Evolutionary conservation across 2,888 invertebrate species (phyloP).

Genomic region (Ichneumoninae sp.): DNA sequence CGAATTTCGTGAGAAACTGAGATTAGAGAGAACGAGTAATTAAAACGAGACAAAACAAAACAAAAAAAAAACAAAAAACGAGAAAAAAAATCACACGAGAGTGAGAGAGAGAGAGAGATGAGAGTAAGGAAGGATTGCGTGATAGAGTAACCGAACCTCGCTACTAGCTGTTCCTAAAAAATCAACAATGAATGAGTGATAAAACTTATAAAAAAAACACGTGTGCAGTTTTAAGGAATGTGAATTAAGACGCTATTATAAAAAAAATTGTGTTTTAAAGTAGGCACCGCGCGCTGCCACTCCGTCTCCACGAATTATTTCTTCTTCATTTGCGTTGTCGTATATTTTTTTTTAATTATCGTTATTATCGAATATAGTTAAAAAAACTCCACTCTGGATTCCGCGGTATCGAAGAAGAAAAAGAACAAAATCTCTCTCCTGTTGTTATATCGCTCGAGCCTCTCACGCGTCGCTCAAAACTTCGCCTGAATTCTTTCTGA

Average conservation of each 20-base stretch:
- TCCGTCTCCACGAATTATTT: conserved; percentile 62
- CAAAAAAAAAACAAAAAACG: conserved; percentile 23
- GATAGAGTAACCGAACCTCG: conserved; percentile 84
- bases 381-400: conserved; percentile 34
- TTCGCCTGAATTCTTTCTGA: conserved; percentile 35
- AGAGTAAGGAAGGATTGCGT: conserved; percentile 81
- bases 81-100: conserved; percentile 55
- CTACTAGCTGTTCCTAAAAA: conserved; percentile 83
- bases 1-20: conserved; percentile 59
- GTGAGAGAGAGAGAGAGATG: conserved; percentile 66
- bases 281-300: conserved; percentile 67
- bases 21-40: conserved; percentile 28
- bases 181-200: conserved; percentile 83
- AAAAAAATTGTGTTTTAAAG: conserved; percentile 55
- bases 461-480: conserved; percentile 60
- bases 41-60: conserved; percentile 23
- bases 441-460: conserved; percentile 40
- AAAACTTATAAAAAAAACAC: conserved; percentile 65
- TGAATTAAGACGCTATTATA: conserved; percentile 72
- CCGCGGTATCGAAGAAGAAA: conserved; percentile 33
- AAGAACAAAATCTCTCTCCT: conserved; percentile 11
- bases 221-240: conserved; percentile 78
- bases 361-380: conserved; percentile 34
- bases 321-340: conserved; percentile 10
- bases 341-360: conserved; percentile 26